Evolutionary conservation across 2,113 vertebrate species (phyloP).

Genomic region (Gracilinanus agilis): DNA sequence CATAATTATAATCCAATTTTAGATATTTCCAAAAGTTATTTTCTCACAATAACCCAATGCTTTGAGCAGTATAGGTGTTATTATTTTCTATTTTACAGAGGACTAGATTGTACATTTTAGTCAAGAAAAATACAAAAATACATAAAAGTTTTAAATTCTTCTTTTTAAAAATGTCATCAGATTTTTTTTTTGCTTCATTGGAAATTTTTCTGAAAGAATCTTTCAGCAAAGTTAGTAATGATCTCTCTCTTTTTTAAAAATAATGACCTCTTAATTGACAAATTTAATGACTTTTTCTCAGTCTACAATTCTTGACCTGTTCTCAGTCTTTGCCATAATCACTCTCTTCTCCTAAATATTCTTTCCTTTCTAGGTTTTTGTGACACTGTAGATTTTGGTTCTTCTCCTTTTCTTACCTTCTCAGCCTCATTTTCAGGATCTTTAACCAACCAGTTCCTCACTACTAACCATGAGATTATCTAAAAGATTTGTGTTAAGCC

Average conservation of each 20-base stretch:
- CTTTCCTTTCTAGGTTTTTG: neutral
- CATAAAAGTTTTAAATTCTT: neutral
- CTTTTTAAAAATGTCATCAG: neutral
- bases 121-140: neutral
- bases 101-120: neutral
- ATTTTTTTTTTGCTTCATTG: neutral
- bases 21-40: neutral
- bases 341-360: neutral
- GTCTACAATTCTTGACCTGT: neutral
- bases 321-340: neutral
- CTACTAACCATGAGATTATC: neutral
- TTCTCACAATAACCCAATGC: neutral
- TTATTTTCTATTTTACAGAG: neutral
- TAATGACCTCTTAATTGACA: neutral
- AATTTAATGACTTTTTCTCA: neutral
- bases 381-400: neutral
- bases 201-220: neutral
- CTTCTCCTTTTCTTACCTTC: neutral
- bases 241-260: no score
- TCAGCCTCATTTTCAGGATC: neutral
- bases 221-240: neutral
- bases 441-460: neutral
- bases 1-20: neutral
- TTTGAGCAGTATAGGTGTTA: neutral
- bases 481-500: neutral